These are phyloP conservation scores for Pocillopora grandis DNA, from an alignment of 92 coral and sea anemone genomes.

Conservation along the genomic window DNA sequence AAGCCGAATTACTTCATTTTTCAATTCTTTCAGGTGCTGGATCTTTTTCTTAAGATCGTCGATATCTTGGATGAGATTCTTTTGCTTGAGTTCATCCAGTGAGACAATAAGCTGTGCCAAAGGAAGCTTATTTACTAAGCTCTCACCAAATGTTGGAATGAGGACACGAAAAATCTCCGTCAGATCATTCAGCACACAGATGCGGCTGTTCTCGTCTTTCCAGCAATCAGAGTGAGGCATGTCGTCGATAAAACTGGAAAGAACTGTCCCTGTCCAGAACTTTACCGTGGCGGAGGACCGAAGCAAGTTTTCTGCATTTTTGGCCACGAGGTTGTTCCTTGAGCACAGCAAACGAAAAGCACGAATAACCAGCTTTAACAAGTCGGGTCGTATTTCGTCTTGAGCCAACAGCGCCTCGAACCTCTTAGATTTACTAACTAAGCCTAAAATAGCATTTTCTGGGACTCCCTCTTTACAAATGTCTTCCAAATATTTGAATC, in stretches of 20 bases:
- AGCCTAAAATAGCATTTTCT: conserved; percentile 1
- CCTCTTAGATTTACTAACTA: neutral
- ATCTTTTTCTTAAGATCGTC: conserved; percentile 48
- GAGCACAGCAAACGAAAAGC: conserved; percentile 23
- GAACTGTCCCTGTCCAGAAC: conserved; percentile 17
- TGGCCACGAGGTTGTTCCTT: neutral
- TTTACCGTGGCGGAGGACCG: conserved; percentile 9
- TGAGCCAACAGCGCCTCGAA: conserved; percentile 43
- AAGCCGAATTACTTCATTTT: conserved; percentile 38
- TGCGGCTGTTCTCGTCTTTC: neutral
- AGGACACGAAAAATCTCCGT: conserved; percentile 10
- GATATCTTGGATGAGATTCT: conserved; percentile 21
- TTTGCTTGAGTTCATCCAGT: conserved; percentile 25
- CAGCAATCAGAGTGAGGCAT: conserved; percentile 19
- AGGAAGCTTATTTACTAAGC: conserved; percentile 51
- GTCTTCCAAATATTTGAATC: conserved; percentile 15
- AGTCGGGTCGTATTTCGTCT: conserved; percentile 49
- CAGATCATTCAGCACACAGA: neutral
- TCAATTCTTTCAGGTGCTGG: conserved; percentile 37
- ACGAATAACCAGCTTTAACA: conserved; percentile 44
- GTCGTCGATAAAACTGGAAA: conserved; percentile 33
- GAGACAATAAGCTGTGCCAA: conserved; percentile 58
- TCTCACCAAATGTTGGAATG: conserved; percentile 5
- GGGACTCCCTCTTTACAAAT: conserved; percentile 25
- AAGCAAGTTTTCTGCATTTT: conserved; percentile 18